These are phyloP conservation scores for Dendroctonus ponderosae DNA, from an alignment of 1,140 invertebrate genomes.

Conservation along the genomic window DNA sequence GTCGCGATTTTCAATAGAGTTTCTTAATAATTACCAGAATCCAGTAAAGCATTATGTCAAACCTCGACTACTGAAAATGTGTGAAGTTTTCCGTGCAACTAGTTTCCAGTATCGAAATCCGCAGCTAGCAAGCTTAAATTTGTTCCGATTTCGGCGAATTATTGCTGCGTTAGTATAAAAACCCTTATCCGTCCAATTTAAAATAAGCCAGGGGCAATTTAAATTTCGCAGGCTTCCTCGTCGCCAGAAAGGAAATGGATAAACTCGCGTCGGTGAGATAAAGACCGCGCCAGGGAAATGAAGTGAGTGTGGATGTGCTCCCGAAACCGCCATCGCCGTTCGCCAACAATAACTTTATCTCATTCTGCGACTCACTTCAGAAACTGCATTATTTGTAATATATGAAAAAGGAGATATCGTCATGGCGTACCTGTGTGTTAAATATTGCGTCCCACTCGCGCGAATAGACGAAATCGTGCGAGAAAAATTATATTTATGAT, in stretches of 20 bases:
- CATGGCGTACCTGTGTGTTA: conserved; percentile 15
- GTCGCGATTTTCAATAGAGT: too few species aligned
- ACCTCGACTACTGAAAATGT: too few species aligned
- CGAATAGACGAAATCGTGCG: conserved; percentile 23
- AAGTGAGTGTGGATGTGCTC: conserved; percentile 40
- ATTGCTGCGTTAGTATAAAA: conserved; percentile 13
- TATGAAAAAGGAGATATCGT: conserved; percentile 27
- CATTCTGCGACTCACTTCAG: conserved; percentile 33
- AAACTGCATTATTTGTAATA: conserved; percentile 33
- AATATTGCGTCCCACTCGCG: conserved; percentile 9
- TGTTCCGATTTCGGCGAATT: background rate
- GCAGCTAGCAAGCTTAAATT: too few species aligned
- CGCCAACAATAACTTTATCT: conserved; percentile 43
- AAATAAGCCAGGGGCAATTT: conserved; percentile 31
- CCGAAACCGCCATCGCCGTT: conserved; percentile 28
- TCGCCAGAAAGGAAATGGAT: conserved; percentile 41
- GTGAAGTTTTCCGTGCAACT: too few species aligned
- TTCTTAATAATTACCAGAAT: too few species aligned
- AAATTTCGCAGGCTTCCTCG: conserved; percentile 27
- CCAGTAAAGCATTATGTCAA: too few species aligned
- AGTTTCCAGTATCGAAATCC: too few species aligned
- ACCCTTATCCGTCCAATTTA: conserved; percentile 32
- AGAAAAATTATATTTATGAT: conserved; percentile 22
- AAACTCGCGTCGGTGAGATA: conserved; percentile 42
- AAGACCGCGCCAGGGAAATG: conserved; percentile 42